phyloP scores from a whole-genome alignment of 2,888 invertebrate genomes.

The Eupithecia centaureata region DNA sequence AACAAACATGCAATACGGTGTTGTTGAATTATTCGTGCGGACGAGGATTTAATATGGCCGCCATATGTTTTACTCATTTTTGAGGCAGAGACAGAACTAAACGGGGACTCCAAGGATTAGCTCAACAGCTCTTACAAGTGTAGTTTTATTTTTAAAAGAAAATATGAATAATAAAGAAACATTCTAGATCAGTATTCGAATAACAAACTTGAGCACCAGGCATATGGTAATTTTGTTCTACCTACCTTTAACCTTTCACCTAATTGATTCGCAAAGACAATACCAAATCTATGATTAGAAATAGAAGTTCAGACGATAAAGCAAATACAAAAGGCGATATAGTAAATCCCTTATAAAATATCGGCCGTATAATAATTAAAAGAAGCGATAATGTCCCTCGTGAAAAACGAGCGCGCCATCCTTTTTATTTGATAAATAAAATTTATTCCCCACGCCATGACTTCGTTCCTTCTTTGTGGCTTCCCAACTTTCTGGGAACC shows the following conservation, averaged over 20 bases:
- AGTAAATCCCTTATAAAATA: slow-evolving; percentile 68
- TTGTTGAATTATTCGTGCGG: slow-evolving; percentile 34
- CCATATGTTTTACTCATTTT: slow-evolving; percentile 7
- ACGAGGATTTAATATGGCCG: slow-evolving; percentile 7
- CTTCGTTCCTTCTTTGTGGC: slow-evolving; percentile 66
- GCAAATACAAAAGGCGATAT: slow-evolving; percentile 44
- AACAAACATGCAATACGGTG: slow-evolving; percentile 52
- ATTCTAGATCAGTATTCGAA: background rate
- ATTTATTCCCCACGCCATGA: slow-evolving; percentile 76
- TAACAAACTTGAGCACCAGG: background rate
- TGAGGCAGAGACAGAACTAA: background rate
- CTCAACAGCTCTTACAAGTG: no score
- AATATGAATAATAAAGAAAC: no score
- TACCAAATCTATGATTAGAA: background rate
- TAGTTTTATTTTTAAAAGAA: no score
- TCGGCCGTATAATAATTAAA: slow-evolving; percentile 83
- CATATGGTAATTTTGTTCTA: background rate
- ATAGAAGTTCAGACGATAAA: slow-evolving; percentile 37
- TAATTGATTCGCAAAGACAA: background rate
- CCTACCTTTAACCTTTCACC: background rate
- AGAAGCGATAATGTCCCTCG: slow-evolving; percentile 82
- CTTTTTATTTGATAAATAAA: slow-evolving; percentile 85
- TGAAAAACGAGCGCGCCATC: slow-evolving; percentile 82
- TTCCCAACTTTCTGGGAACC: slow-evolving; percentile 60
- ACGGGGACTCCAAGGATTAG: background rate